Evolutionary conservation across 1,140 invertebrate genomes (phyloP), one percentile per base, ranked within the genome.

Genomic region (Telenomus remus): DNA sequence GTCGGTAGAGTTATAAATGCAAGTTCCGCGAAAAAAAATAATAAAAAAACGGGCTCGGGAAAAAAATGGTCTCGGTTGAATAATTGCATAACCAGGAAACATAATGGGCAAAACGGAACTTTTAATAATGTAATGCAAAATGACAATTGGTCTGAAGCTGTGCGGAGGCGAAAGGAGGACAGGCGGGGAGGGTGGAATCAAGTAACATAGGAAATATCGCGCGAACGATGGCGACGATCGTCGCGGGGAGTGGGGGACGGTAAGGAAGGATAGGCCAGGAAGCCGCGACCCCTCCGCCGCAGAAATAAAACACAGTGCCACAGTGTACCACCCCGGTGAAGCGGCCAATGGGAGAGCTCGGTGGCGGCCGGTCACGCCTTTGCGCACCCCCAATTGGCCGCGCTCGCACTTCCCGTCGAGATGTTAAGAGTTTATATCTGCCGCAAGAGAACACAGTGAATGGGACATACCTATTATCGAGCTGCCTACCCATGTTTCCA

Each of bases 231-330:
- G 74, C 68, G 74, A 63, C 64, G 63, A 50, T 60, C 47, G n/a
- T 44, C 43, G 13, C 53, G 50, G 63, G n/a, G 73, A 65, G 78
- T 63, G 71, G 51, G 69, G 78, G 35, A 34, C 39, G 34, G 68
- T 59, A 77, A 77, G 76, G 79, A 80, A 79, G 73, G 73, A 73
- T 79, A 84, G 79, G 82, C 77, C 78, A 79, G 81, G 79, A 82
- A 80, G 76, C 79, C 78, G 82, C 79, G 70, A 66, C 80, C 84
- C 81, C 82, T 81, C 80, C 81, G 76, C 70, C 50, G 48, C 72
- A 75, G 76, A 87, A 87, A 86, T 86, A 86, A 86, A 84, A 87
- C 81, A 87, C 81, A 82, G 83, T 86, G 82, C 82, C 82, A 86
- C 84, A 85, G 83, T 87, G 84, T 87, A 84, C 83, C 85, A 84